A percentile compares a stretch with the other conserved stretches of the same genome.
These are phyloP conservation scores for Coptodon rendalli DNA, from an alignment of 2,113 vertebrate genomes.

Conservation along the genomic window DNA sequence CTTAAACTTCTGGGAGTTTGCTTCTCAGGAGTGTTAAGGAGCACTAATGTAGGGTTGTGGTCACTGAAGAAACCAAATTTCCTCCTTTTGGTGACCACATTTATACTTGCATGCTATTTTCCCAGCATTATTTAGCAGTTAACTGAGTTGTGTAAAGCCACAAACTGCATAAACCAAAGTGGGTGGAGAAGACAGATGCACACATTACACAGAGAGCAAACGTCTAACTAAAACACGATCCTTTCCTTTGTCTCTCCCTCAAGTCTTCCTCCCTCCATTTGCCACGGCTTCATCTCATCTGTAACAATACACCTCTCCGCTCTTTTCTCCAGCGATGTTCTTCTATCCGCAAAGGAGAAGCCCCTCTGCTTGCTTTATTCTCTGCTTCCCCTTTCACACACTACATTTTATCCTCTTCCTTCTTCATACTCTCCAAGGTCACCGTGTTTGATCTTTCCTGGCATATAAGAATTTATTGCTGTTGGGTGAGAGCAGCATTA, in stretches of 20 bases:
- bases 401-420: not conserved
- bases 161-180: not conserved
- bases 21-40: not conserved
- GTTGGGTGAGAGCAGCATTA: not conserved
- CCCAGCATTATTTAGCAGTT: not conserved
- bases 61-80: not conserved
- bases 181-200: not conserved
- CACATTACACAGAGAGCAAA: not conserved
- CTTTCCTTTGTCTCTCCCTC: not conserved
- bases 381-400: not conserved
- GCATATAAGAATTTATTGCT: not conserved
- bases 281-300: conserved; percentile 16
- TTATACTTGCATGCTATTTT: not conserved
- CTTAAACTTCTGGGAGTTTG: not conserved
- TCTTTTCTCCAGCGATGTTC: not conserved
- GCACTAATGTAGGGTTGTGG: not conserved
- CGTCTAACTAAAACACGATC: conserved; percentile 14
- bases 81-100: not conserved
- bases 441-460: not conserved
- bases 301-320: conserved; percentile 24
- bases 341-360: not conserved
- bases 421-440: conserved; percentile 8
- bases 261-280: not conserved
- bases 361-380: not conserved
- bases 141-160: not conserved